A percentile compares a stretch with the other conserved stretches of the same genome.
Conservation (phyloP, 1,140 invertebrate species). For the Kradibia gibbosae region DNA sequence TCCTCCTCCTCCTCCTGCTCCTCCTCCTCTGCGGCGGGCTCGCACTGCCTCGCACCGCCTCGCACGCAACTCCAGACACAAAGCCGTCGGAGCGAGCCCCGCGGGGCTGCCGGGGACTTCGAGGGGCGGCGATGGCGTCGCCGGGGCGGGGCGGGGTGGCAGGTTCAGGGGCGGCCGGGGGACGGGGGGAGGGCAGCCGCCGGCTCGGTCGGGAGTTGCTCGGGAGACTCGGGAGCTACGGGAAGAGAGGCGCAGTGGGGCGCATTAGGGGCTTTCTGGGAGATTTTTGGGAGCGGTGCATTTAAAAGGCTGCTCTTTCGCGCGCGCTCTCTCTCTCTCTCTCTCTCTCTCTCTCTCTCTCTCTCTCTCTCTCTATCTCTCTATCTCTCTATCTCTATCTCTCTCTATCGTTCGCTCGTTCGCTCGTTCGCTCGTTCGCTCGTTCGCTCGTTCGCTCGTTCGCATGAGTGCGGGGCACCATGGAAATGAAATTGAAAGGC, state of each 20-base stretch:
- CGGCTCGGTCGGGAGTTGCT: too few relatives aligned
- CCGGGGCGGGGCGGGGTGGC: neutral
- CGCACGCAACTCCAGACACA: constrained; percentile 2
- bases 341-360: neutral
- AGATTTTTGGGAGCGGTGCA: constrained; percentile 19
- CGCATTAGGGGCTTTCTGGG: constrained; percentile 13
- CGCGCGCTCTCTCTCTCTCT: neutral
- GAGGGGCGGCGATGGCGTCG: neutral
- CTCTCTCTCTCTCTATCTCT: neutral
- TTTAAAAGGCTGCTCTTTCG: neutral
- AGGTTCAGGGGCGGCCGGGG: neutral
- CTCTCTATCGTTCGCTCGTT: neutral
- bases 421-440: neutral
- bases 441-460: neutral
- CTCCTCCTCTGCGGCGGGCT: too few relatives aligned
- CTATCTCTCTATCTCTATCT: too few relatives aligned
- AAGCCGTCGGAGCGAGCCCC: neutral
- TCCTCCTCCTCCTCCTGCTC: too few relatives aligned
- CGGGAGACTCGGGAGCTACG: neutral
- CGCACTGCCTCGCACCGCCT: neutral
- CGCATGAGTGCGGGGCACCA: neutral
- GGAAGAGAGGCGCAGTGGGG: neutral
- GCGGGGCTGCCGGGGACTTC: neutral
- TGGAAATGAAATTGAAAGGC: constrained; percentile 24
- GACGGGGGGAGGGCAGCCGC: neutral